Evolutionary conservation across 2,888 invertebrate species (phyloP).

Genomic region (Hirtodrosophila histrioides): DNA sequence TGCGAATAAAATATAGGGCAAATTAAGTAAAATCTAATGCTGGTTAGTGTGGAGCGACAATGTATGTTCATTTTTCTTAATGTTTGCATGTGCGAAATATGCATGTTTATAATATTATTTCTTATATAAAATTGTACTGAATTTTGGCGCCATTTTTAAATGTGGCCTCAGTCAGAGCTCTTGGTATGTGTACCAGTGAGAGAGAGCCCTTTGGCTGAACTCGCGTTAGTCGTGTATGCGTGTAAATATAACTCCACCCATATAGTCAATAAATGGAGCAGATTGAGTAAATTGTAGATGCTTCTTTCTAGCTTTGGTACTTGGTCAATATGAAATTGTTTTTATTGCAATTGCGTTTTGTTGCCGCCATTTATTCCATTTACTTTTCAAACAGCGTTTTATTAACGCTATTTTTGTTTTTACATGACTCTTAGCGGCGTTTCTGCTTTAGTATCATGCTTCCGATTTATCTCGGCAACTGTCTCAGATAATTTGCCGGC

Average conservation of each 20-base stretch:
- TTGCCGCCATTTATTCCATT: conserved; percentile 35
- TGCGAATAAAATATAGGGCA: not conserved
- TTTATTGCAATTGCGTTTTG: conserved; percentile 45
- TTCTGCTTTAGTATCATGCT: conserved; percentile 52
- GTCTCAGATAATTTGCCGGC: conserved; percentile 57
- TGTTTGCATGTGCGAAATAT: not conserved
- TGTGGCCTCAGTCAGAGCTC: conserved; percentile 34
- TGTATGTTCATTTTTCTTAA: not conserved
- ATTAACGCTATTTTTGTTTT: conserved; percentile 70
- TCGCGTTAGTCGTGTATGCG: conserved; percentile 18
- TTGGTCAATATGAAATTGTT: conserved; percentile 43
- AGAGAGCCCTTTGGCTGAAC: conserved; percentile 32
- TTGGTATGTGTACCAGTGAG: conserved; percentile 44
- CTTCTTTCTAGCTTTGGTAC: conserved; percentile 6
- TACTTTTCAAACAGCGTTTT: conserved; percentile 41
- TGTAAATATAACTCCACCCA: conserved; percentile 14
- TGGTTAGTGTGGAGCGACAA: too few relatives aligned
- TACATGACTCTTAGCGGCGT: conserved; percentile 65
- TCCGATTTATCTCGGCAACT: conserved; percentile 39
- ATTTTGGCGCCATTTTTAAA: conserved; percentile 72
- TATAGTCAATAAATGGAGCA: conserved; percentile 26
- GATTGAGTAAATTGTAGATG: conserved; percentile 1
- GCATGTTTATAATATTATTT: not conserved
- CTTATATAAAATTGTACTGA: not conserved
- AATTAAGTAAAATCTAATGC: not conserved